Conservation (phyloP, 2,113 vertebrate species). For the Polypterus senegalus region DNA sequence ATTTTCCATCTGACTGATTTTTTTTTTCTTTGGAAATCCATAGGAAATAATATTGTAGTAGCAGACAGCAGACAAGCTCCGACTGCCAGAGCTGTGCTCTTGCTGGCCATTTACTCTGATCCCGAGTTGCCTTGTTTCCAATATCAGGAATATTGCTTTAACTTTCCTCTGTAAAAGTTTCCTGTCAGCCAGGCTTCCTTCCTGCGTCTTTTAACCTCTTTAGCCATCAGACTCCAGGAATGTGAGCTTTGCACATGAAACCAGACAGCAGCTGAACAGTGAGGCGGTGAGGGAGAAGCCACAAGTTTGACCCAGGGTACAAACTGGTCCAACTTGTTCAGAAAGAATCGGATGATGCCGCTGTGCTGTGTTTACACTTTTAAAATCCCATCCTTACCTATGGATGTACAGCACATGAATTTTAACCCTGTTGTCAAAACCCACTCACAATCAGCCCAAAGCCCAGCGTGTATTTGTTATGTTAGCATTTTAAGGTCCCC, state of each 20-base stretch:
- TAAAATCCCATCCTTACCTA: too few relatives aligned
- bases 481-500: too few relatives aligned
- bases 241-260: too few relatives aligned
- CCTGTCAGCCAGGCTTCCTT: constrained; percentile 36
- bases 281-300: too few relatives aligned
- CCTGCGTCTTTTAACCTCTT: constrained; percentile 3
- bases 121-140: constrained; percentile 6
- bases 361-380: not conserved
- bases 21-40: not conserved
- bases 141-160: constrained; percentile 18
- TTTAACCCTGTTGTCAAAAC: too few relatives aligned
- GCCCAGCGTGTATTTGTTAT: too few relatives aligned
- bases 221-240: too few relatives aligned
- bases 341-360: not conserved
- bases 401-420: too few relatives aligned
- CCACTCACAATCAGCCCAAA: too few relatives aligned
- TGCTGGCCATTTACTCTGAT: not conserved
- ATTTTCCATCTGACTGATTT: not conserved
- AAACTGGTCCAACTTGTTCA: not conserved
- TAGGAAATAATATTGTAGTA: constrained; percentile 2
- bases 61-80: not conserved
- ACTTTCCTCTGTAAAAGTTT: constrained; percentile 37
- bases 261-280: too few relatives aligned
- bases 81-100: not conserved
- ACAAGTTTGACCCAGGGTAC: too few relatives aligned